Conservation (phyloP, 2,797 vertebrate species). For the Melanotaenia boesemani region DNA sequence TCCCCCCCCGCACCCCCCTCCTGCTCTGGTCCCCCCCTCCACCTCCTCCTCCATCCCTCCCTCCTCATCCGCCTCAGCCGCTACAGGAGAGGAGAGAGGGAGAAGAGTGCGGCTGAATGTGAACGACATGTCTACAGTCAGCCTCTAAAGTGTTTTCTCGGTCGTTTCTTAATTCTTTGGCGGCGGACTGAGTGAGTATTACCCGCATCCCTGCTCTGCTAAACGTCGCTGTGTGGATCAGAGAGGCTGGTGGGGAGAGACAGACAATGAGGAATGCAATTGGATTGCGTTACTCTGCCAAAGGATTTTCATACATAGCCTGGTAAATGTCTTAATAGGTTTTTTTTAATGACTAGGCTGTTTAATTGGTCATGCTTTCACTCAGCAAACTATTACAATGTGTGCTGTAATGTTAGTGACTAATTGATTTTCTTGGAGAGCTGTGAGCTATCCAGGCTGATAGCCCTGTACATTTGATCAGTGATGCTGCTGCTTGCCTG, state of each 20-base stretch:
- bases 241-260: constrained; percentile 62
- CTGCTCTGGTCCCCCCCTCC: constrained; percentile 16
- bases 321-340: constrained; percentile 76
- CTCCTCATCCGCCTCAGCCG: constrained; percentile 78
- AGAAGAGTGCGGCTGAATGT: constrained; percentile 79
- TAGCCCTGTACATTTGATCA: constrained; percentile 70
- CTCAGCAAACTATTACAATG: constrained; percentile 63
- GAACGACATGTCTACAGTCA: constrained; percentile 83
- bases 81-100: constrained; percentile 72
- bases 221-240: constrained; percentile 75
- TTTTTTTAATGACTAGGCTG: constrained; percentile 62
- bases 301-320: constrained; percentile 76
- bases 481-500: constrained; percentile 70
- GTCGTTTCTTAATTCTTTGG: constrained; percentile 81
- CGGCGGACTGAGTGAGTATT: constrained; percentile 85
- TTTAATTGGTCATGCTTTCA: constrained; percentile 76
- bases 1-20: constrained; percentile 33
- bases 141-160: constrained; percentile 83
- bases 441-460: constrained; percentile 67
- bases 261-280: constrained; percentile 79
- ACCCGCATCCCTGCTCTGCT: constrained; percentile 74
- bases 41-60: constrained; percentile 56
- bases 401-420: constrained; percentile 53
- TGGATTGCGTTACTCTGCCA: constrained; percentile 80
- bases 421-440: constrained; percentile 76